Conservation (phyloP, 2,797 vertebrate genomes). For the Dicrostonyx torquatus region DNA sequence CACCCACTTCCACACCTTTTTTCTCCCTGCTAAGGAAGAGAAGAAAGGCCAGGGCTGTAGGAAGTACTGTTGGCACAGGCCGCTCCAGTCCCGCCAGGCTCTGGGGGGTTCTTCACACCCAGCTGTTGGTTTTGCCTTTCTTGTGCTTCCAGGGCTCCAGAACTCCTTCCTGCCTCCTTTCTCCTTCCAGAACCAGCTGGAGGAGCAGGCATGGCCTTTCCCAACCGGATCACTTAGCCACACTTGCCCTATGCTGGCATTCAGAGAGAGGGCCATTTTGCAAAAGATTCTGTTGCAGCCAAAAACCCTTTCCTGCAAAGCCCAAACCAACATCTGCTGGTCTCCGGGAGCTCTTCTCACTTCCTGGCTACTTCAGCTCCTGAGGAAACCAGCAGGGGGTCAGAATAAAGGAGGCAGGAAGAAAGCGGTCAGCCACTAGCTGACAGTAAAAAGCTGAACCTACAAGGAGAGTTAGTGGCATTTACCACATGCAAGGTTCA, state of each 20-base stretch:
- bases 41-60: constrained; percentile 1
- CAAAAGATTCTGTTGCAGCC: background rate
- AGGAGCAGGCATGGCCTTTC: background rate
- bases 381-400: background rate
- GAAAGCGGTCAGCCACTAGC: background rate
- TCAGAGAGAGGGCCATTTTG: background rate
- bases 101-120: constrained; percentile 55
- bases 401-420: background rate
- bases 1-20: constrained; percentile 64
- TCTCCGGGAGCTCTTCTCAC: background rate
- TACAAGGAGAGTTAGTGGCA: background rate
- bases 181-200: constrained; percentile 55
- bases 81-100: constrained; percentile 24
- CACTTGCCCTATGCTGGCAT: background rate
- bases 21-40: background rate
- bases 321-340: background rate
- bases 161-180: constrained; percentile 71
- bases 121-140: constrained; percentile 55
- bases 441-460: background rate
- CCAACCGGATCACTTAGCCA: background rate
- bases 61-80: constrained; percentile 51
- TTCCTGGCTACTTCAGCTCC: background rate
- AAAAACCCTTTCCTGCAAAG: background rate
- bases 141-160: constrained; percentile 66
- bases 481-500: background rate